These are phyloP conservation scores for Eumeta japonica DNA, from an alignment of 1,140 invertebrate genomes.

Conservation along the genomic window DNA sequence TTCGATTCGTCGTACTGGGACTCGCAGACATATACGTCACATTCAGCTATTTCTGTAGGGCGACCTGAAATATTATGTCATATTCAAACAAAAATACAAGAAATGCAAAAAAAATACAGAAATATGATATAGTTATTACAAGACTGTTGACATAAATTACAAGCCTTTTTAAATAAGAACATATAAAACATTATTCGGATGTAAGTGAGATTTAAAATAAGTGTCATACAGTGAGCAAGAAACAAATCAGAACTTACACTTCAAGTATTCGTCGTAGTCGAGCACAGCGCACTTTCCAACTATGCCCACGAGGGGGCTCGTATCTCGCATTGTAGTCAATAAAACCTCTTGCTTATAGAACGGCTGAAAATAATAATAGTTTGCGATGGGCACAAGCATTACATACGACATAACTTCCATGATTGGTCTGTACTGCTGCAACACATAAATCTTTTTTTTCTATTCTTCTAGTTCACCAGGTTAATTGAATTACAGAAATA, in stretches of 20 bases:
- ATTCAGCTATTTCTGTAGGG: slow-evolving; percentile 90
- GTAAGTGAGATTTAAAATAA: neutral
- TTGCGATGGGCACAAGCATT: neutral
- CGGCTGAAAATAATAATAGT: slow-evolving; percentile 50
- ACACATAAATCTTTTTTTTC: no score
- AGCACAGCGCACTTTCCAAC: slow-evolving; percentile 89
- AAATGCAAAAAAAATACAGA: no score
- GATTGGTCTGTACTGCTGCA: no score
- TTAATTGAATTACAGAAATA: no score
- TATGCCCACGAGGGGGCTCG: slow-evolving; percentile 86
- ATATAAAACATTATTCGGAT: neutral
- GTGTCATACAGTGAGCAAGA: no score
- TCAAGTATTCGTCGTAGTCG: slow-evolving; percentile 88
- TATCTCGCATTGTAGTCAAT: slow-evolving; percentile 87
- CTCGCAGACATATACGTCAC: slow-evolving; percentile 92
- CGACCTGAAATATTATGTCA: slow-evolving; percentile 71
- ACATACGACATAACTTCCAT: neutral
- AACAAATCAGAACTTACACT: slow-evolving; percentile 79
- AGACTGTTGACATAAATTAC: no score
- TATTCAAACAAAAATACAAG: no score
- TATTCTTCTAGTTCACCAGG: no score
- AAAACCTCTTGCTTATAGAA: slow-evolving; percentile 96
- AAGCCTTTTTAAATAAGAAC: no score
- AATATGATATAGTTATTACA: neutral
- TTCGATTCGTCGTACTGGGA: slow-evolving; percentile 89